These are phyloP conservation scores for Reinhardtius hippoglossoides DNA, from an alignment of 2,113 vertebrate species.

Conservation along the genomic window DNA sequence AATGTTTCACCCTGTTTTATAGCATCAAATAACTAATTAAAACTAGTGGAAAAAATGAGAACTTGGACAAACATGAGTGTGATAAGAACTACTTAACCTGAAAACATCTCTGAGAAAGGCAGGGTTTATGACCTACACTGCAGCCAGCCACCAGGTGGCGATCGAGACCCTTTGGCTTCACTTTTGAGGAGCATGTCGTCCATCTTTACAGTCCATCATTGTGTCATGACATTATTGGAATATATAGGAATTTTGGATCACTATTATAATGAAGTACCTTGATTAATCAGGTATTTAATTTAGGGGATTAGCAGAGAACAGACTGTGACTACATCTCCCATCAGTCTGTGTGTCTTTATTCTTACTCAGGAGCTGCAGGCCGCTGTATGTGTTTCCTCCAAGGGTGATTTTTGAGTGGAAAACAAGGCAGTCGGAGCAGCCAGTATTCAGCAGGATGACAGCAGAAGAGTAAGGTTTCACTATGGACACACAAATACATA, in stretches of 20 bases:
- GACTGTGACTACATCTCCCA: neutral
- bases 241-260: neutral
- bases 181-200: no score
- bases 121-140: no score
- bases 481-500: conserved; percentile 22
- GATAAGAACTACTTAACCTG: no score
- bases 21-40: no score
- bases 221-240: neutral
- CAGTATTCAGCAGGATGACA: conserved; percentile 18
- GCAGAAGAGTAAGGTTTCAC: fast-evolving
- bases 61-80: no score
- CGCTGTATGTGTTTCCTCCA: fast-evolving
- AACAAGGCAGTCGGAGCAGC: conserved; percentile 59
- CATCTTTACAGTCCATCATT: no score
- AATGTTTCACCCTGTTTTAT: no score
- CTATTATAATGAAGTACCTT: no score
- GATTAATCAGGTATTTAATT: neutral
- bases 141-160: no score
- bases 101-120: no score
- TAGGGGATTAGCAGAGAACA: neutral
- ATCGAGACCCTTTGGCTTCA: no score
- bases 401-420: neutral
- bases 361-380: conserved; percentile 60
- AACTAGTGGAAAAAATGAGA: no score
- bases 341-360: neutral